Percentiles rank a stretch among this genome's conserved stretches.
phyloP scores from a whole-genome alignment of 1,140 invertebrate species.

The Pachypsylla venusta region DNA sequence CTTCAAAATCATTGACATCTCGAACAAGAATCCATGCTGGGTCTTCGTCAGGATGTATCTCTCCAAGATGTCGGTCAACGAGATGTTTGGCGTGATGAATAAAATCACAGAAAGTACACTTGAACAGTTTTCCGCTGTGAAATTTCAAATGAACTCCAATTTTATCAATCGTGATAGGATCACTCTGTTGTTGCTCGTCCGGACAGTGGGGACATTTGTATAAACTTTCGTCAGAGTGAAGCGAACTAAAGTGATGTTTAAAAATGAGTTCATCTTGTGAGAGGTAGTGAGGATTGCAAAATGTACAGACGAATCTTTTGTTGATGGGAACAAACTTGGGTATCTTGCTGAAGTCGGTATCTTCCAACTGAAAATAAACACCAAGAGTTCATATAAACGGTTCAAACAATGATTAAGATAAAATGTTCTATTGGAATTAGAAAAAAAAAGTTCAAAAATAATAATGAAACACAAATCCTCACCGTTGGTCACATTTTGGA shows the following conservation, averaged over 20 bases:
- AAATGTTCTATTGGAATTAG: too few relatives aligned
- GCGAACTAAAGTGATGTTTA: neutral
- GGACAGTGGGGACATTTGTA: neutral
- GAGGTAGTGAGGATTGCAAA: neutral
- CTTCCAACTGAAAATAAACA: neutral
- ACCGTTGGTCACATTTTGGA: too few relatives aligned
- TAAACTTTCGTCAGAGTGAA: neutral
- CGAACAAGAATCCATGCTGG: neutral
- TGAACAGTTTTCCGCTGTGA: constrained; percentile 2
- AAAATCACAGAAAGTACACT: neutral
- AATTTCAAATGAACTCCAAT: neutral
- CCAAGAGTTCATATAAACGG: too few relatives aligned
- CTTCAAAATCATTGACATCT: neutral
- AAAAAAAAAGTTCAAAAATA: too few relatives aligned
- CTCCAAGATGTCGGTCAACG: neutral
- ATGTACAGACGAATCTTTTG: neutral
- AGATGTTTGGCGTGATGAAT: neutral
- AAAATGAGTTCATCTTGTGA: neutral
- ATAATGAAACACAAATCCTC: too few relatives aligned
- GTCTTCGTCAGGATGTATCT: neutral
- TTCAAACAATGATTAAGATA: too few relatives aligned
- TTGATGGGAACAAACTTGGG: constrained; percentile 6
- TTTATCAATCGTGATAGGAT: neutral
- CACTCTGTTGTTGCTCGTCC: neutral
- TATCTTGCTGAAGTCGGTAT: neutral